These are phyloP conservation scores for Octonoba sinensis DNA, from an alignment of 2,888 invertebrate genomes.

Conservation along the genomic window DNA sequence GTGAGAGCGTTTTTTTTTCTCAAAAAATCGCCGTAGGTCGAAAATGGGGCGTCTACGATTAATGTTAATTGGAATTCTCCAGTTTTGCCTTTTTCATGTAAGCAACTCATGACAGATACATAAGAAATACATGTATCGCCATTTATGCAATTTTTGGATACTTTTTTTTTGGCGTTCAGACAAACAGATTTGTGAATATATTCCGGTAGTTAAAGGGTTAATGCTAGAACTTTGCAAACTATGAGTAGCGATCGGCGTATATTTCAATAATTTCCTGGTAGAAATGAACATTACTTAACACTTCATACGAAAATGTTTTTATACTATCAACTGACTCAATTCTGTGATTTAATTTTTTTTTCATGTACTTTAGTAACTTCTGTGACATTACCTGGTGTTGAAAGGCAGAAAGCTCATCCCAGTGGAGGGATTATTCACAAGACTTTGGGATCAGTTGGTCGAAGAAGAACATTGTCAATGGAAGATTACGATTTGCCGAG, in stretches of 20 bases:
- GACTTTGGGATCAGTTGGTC: slow-evolving; percentile 71
- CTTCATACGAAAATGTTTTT: neutral
- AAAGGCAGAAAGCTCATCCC: slow-evolving; percentile 77
- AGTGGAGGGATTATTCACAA: slow-evolving; percentile 26
- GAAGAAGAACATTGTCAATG: slow-evolving; percentile 77
- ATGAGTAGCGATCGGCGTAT: too few species aligned
- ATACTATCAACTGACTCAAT: neutral
- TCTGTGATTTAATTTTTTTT: neutral
- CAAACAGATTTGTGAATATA: too few species aligned
- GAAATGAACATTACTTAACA: neutral
- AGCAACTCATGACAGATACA: too few species aligned
- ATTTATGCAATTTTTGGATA: too few species aligned
- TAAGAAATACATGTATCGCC: too few species aligned
- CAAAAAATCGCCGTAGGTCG: too few species aligned
- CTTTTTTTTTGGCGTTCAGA: too few species aligned
- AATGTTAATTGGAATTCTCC: too few species aligned
- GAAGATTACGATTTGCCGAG: slow-evolving; percentile 87
- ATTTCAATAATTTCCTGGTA: neutral
- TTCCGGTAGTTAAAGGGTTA: neutral
- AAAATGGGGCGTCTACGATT: too few species aligned
- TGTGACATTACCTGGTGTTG: slow-evolving; percentile 84
- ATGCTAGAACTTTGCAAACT: neutral
- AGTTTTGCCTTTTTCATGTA: too few species aligned
- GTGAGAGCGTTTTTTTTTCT: too few species aligned
- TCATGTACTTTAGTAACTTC: slow-evolving; percentile 76